Percentiles rank a stretch among this genome's conserved stretches.
Conservation (phyloP, 2,113 vertebrate genomes). For the Ceyx margarethae region DNA sequence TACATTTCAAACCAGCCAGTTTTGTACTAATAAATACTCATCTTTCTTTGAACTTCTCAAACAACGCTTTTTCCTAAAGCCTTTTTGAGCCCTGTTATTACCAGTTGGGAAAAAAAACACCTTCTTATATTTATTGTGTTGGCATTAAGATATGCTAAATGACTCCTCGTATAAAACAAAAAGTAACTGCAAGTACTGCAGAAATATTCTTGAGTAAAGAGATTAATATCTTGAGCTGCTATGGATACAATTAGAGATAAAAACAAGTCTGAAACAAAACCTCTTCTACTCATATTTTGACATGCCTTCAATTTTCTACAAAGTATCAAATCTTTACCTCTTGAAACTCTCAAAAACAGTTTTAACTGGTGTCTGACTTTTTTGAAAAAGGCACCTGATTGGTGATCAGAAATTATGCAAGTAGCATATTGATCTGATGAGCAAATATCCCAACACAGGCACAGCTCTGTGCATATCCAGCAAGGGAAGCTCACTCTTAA, state of each 20-base stretch:
- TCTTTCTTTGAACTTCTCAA: background rate
- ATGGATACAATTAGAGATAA: conserved; percentile 60
- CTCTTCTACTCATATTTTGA: conserved; percentile 56
- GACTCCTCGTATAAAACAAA: conserved; percentile 3
- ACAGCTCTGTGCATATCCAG: background rate
- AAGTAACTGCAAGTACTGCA: background rate
- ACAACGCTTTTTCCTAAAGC: background rate
- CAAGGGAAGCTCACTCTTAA: background rate
- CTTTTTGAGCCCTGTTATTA: background rate
- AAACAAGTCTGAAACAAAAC: conserved; percentile 46
- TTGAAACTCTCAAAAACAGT: background rate
- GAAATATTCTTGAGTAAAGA: conserved; percentile 50
- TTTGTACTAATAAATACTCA: background rate
- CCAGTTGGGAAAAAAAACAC: background rate
- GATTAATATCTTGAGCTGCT: background rate
- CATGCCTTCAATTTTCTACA: conserved; percentile 25
- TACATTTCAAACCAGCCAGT: background rate
- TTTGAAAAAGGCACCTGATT: background rate
- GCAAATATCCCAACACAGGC: accelerated
- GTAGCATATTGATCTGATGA: background rate
- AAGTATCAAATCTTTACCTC: background rate
- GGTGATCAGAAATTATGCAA: background rate
- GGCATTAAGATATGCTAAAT: conserved; percentile 3
- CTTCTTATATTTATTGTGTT: background rate
- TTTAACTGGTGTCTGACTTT: conserved; percentile 14